Conservation (phyloP, 1,140 invertebrate genomes). For the Gonioctena quinquepunctata region DNA sequence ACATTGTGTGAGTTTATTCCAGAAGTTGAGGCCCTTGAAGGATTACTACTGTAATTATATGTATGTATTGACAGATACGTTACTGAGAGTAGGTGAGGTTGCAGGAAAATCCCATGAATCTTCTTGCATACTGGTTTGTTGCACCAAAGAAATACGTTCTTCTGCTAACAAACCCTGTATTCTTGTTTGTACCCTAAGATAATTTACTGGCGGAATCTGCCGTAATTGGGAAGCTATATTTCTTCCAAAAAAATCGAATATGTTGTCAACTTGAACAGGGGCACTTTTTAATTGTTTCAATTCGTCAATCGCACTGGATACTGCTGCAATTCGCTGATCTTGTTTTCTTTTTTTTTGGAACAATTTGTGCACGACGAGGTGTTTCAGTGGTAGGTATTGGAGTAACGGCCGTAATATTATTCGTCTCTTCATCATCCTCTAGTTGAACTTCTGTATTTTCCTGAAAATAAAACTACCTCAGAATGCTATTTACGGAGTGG, state of each 20-base stretch:
- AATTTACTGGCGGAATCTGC: neutral
- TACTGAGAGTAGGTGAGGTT: no score
- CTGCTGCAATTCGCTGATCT: no score
- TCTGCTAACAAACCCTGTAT: no score
- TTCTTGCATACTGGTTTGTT: no score
- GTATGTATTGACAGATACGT: no score
- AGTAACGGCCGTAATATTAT: no score
- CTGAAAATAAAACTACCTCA: no score
- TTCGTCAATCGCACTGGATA: no score
- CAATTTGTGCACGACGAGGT: neutral
- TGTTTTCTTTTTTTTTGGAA: neutral
- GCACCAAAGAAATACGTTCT: no score
- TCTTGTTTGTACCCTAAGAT: neutral
- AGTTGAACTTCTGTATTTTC: neutral
- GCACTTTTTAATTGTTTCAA: neutral
- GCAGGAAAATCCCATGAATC: no score
- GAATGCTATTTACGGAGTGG: no score
- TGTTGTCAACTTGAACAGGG: neutral
- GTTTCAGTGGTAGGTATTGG: no score
- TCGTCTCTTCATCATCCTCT: neutral
- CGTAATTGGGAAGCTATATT: neutral
- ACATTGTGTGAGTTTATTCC: neutral
- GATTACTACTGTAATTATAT: neutral
- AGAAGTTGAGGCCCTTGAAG: neutral
- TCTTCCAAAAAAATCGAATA: neutral